These are phyloP conservation scores for Pelochelys cantorii DNA, from an alignment of 2,797 vertebrate species.

Conservation along the genomic window DNA sequence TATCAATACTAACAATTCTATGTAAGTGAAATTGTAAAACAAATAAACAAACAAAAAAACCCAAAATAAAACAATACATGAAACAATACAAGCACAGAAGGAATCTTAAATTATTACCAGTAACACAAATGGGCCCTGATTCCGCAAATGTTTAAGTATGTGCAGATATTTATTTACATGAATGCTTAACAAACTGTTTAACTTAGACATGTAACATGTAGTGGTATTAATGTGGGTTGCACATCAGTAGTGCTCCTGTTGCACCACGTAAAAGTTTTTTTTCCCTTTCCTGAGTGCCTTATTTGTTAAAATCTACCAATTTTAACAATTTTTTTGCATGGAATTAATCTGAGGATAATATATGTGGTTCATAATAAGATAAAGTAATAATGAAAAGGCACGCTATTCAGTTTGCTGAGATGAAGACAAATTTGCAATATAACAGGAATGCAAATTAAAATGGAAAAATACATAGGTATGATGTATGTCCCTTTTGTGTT, in stretches of 20 bases:
- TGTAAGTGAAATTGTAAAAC: neutral
- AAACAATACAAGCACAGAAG: neutral
- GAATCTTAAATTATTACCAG: neutral
- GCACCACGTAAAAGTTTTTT: constrained; percentile 50
- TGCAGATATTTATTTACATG: neutral
- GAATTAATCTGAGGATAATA: constrained; percentile 56
- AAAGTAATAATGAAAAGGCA: constrained; percentile 29
- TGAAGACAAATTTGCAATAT: constrained; percentile 57
- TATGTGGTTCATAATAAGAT: constrained; percentile 23
- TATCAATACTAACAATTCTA: neutral
- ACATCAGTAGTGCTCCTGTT: constrained; percentile 16
- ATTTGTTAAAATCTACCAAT: constrained; percentile 59
- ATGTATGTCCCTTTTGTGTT: constrained; percentile 45
- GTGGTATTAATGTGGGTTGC: constrained; percentile 51
- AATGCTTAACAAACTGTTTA: constrained; percentile 41
- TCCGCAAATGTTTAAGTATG: neutral
- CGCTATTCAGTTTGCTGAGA: constrained; percentile 40
- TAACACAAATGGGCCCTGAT: neutral
- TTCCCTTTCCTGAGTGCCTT: constrained; percentile 58
- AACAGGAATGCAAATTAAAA: constrained; percentile 52
- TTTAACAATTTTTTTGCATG: constrained; percentile 24
- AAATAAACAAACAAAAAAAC: neutral
- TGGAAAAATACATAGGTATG: constrained; percentile 40
- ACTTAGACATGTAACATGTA: constrained; percentile 45
- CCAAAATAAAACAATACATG: neutral